Evolutionary conservation across 2,797 vertebrate genomes (phyloP).

Genomic region (Myotis planiceps): DNA sequence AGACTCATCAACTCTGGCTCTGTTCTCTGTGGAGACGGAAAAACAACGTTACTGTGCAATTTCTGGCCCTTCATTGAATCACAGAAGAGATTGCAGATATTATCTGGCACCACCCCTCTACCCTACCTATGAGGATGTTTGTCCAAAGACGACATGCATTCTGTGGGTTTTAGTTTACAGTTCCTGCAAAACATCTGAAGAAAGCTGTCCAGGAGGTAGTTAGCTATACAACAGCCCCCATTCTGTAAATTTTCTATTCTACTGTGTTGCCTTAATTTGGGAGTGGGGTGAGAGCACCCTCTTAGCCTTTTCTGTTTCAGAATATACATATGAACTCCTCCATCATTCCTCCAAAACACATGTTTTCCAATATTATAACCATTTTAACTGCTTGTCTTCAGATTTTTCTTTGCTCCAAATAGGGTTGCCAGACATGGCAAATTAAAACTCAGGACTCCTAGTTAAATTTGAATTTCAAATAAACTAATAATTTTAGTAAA

Average conservation of each 20-base stretch:
- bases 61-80: not conserved
- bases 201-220: not conserved
- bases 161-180: not conserved
- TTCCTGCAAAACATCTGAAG: not conserved
- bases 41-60: not conserved
- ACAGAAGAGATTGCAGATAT: not conserved
- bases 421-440: not conserved
- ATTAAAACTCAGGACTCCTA: not conserved
- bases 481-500: not conserved
- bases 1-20: constrained; percentile 57
- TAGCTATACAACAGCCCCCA: not conserved
- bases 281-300: not conserved
- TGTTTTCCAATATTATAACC: not conserved
- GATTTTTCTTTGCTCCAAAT: not conserved
- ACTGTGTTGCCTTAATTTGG: not conserved
- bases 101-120: not conserved
- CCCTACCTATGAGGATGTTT: not conserved
- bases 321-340: not conserved
- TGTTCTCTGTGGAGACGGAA: constrained; percentile 43
- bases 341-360: not conserved
- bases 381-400: not conserved
- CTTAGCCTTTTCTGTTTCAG: not conserved
- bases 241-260: not conserved
- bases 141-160: not conserved
- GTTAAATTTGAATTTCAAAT: constrained; percentile 40